Conservation (phyloP, 1,140 invertebrate species). For the Sitophilus oryzae region DNA sequence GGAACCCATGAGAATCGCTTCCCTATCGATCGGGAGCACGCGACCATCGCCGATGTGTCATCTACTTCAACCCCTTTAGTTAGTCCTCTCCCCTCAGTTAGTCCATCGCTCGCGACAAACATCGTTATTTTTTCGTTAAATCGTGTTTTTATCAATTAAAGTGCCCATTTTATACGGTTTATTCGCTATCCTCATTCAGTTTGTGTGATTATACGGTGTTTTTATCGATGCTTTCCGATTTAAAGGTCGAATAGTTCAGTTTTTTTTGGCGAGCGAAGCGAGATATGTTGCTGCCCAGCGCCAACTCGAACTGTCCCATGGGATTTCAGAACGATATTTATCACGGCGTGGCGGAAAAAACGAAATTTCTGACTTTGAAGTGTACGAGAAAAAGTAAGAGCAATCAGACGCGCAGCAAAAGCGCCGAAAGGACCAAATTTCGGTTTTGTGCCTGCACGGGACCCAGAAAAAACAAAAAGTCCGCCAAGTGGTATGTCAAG, state of each 20-base stretch:
- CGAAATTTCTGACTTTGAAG: constrained; percentile 42
- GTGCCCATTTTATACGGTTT: no score
- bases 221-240: no score
- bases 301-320: constrained; percentile 32
- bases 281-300: constrained; percentile 36
- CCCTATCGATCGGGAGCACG: constrained; percentile 2
- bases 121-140: not conserved
- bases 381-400: constrained; percentile 29
- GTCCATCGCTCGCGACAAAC: not conserved
- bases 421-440: constrained; percentile 30
- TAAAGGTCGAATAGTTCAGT: not conserved
- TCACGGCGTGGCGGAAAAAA: constrained; percentile 42
- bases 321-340: constrained; percentile 38
- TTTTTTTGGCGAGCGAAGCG: not conserved
- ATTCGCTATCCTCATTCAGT: no score
- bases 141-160: no score
- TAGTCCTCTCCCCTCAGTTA: not conserved
- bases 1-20: not conserved
- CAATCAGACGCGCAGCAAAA: constrained; percentile 26
- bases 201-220: no score
- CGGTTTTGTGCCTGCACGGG: constrained; percentile 39
- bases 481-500: constrained; percentile 47
- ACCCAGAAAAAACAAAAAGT: constrained; percentile 33
- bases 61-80: no score
- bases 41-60: not conserved